These are phyloP conservation scores for Falcaria lacertinaria DNA, from an alignment of 2,888 invertebrate genomes.

Conservation along the genomic window DNA sequence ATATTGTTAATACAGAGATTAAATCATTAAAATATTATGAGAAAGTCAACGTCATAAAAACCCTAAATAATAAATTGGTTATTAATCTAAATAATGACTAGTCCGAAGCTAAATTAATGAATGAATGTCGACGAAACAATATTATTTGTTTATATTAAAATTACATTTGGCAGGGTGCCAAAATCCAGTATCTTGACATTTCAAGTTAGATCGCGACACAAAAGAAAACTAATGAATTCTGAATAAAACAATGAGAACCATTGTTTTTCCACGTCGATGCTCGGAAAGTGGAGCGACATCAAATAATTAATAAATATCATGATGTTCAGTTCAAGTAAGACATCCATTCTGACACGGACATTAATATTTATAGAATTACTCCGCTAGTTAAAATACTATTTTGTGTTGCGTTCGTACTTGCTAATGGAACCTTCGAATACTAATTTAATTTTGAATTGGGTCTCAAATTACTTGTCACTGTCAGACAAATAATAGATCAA, in stretches of 20 bases:
- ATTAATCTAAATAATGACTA: too few relatives aligned
- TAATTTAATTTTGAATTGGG: too few relatives aligned
- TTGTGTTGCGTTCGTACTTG: too few relatives aligned
- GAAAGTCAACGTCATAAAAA: too few relatives aligned
- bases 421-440: too few relatives aligned
- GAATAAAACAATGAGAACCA: not conserved
- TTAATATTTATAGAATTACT: not conserved
- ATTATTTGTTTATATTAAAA: not conserved
- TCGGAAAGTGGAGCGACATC: not conserved
- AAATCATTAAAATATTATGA: too few relatives aligned
- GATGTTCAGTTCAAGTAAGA: not conserved
- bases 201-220: not conserved
- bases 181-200: not conserved
- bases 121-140: not conserved
- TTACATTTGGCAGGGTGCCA: not conserved
- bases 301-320: conserved; percentile 2
- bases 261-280: not conserved
- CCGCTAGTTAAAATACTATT: too few relatives aligned
- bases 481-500: too few relatives aligned
- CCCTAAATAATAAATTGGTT: too few relatives aligned
- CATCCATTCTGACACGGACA: not conserved
- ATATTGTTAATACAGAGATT: too few relatives aligned
- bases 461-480: too few relatives aligned
- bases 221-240: conserved; percentile 1
- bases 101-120: too few relatives aligned